These are phyloP conservation scores for Pachycephus smyrnensis DNA, from an alignment of 2,888 invertebrate species.

Conservation along the genomic window DNA sequence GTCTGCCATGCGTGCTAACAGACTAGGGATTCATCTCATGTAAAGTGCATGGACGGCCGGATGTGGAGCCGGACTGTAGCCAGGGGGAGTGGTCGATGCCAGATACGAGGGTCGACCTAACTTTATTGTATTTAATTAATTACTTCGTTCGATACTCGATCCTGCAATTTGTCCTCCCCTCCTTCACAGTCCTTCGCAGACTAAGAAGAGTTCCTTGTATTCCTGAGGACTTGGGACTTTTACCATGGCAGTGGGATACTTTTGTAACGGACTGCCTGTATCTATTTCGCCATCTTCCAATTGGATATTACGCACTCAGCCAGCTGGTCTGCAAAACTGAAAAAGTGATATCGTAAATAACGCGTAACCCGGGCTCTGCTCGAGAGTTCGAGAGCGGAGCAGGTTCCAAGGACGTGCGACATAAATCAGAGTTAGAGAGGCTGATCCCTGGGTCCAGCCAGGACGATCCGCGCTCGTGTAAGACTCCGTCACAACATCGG, in stretches of 20 bases:
- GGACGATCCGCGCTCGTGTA: conserved; percentile 52
- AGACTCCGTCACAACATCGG: conserved; percentile 60
- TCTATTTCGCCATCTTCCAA: conserved; percentile 6
- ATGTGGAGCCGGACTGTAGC: conserved; percentile 13
- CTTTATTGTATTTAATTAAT: conserved; percentile 62
- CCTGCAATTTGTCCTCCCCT: conserved; percentile 56
- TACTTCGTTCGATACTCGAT: conserved; percentile 55
- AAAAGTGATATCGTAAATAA: conserved; percentile 6
- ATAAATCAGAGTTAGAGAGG: conserved; percentile 60
- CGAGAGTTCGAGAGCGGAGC: conserved; percentile 10
- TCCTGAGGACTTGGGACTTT: not conserved
- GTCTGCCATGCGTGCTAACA: not conserved
- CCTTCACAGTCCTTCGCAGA: conserved; percentile 18
- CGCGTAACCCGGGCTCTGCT: not conserved
- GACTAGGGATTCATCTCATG: not conserved
- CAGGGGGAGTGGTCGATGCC: conserved; percentile 56
- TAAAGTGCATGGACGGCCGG: conserved; percentile 28
- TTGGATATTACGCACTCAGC: not conserved
- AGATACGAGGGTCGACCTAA: conserved; percentile 58
- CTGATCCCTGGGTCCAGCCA: conserved; percentile 40
- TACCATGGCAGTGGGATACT: not conserved
- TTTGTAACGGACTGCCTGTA: not conserved
- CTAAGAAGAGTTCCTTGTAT: conserved; percentile 3
- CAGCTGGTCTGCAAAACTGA: not conserved
- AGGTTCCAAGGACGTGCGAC: conserved; percentile 17